A percentile compares a stretch with the other conserved stretches of the same genome.
Conservation (phyloP, 37 sponge, comb jelly and placozoan species). For the Aphrocallistes beatrix region DNA sequence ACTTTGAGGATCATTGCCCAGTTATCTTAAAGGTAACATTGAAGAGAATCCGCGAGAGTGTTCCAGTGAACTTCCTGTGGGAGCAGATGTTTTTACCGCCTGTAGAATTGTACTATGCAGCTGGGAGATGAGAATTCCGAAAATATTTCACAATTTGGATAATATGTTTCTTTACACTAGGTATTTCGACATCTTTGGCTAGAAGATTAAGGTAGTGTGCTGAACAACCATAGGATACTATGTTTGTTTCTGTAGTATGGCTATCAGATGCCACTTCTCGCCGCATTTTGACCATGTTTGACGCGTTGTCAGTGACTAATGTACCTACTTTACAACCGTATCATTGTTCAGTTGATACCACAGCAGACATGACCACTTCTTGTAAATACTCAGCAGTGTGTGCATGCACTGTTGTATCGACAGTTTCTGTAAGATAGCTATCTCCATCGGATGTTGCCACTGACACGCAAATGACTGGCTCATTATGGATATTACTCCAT, state of each 20-base stretch:
- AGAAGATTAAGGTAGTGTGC: constrained; percentile 2
- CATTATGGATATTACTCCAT: not conserved
- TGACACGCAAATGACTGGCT: not conserved
- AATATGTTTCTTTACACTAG: not conserved
- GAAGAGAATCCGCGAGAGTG: not conserved
- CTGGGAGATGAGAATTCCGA: constrained; percentile 11
- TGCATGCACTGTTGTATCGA: constrained; percentile 8
- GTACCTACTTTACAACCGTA: constrained; percentile 18
- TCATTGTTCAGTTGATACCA: not conserved
- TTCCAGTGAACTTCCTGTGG: constrained; percentile 17
- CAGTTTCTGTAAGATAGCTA: not conserved
- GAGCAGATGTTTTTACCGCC: not conserved
- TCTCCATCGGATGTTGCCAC: not conserved
- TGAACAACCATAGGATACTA: constrained; percentile 12
- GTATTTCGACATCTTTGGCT: constrained; percentile 17
- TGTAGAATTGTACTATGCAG: not conserved
- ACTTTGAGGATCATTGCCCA: constrained; percentile 16
- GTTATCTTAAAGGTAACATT: not conserved
- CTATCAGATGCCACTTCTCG: constrained; percentile 17
- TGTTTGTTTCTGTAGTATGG: constrained; percentile 3
- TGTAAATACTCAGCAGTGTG: constrained; percentile 17
- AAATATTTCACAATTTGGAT: constrained; percentile 13
- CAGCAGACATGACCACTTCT: constrained; percentile 17
- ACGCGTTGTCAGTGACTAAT: constrained; percentile 12
- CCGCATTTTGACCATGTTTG: constrained; percentile 19